Conservation (phyloP, 2,888 invertebrate genomes). For the Chouioia cunea region DNA sequence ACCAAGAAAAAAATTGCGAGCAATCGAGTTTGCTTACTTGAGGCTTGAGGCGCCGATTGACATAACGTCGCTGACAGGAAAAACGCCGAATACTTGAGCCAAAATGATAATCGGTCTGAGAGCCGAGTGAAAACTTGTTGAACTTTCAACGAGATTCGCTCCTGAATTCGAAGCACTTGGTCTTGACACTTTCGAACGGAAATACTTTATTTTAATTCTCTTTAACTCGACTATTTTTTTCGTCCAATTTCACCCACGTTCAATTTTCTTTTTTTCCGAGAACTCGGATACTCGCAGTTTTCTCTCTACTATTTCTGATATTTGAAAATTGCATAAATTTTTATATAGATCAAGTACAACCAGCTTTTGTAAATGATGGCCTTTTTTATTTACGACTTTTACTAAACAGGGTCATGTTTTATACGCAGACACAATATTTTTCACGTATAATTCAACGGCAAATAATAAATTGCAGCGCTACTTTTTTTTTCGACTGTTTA, state of each 20-base stretch:
- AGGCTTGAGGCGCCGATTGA: slow-evolving; percentile 66
- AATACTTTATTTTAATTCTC: slow-evolving; percentile 7
- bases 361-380: no score
- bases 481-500: no score
- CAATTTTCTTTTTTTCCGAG: no score
- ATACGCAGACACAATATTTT: no score
- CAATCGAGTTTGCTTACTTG: slow-evolving; percentile 56
- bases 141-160: slow-evolving; percentile 44
- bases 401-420: no score
- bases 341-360: no score
- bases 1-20: background rate
- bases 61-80: slow-evolving; percentile 70
- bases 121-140: slow-evolving; percentile 70
- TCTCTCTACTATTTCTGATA: no score
- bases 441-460: no score
- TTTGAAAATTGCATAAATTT: no score
- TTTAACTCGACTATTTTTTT: background rate
- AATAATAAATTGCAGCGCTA: no score
- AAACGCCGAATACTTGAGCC: slow-evolving; percentile 71
- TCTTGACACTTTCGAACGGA: slow-evolving; percentile 26
- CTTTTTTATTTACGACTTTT: no score
- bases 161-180: slow-evolving; percentile 40
- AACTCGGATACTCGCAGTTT: no score
- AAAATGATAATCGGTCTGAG: slow-evolving; percentile 70
- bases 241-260: background rate